Conservation (phyloP, 2,113 vertebrate genomes). For the Sigmodon hispidus region DNA sequence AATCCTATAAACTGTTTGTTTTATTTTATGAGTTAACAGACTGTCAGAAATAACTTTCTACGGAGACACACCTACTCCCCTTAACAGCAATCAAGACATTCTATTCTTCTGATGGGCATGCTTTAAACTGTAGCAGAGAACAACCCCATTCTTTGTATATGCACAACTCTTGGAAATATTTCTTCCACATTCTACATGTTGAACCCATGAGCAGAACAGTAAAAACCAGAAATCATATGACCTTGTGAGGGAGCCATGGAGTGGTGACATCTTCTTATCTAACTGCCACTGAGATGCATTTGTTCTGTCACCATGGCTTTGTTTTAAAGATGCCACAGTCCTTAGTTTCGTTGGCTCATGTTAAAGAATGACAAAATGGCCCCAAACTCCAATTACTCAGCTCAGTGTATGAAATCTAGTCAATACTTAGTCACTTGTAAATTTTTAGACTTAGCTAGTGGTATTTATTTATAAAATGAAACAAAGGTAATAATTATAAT, state of each 20-base stretch:
- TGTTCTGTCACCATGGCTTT: too few species aligned
- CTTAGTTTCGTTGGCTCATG: not conserved
- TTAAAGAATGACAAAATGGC: not conserved
- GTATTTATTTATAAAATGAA: not conserved
- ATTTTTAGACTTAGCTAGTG: not conserved
- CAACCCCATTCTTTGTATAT: not conserved
- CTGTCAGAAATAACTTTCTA: not conserved
- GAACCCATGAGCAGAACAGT: not conserved
- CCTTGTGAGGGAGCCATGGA: not conserved
- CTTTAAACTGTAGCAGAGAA: not conserved
- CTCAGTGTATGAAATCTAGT: not conserved
- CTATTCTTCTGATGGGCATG: not conserved
- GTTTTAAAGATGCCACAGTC: not conserved
- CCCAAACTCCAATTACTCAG: not conserved
- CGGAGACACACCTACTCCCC: not conserved
- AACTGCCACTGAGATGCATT: not conserved
- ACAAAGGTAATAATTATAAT: not conserved
- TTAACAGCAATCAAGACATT: not conserved
- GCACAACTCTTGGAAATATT: not conserved
- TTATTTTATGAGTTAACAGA: not conserved
- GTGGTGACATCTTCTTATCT: too few species aligned
- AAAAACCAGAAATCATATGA: not conserved
- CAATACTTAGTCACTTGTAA: not conserved
- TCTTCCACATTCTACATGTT: not conserved
- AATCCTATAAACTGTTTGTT: not conserved